Evolutionary conservation across 92 coral and sea anemone genomes (phyloP), one percentile per base, ranked within the genome.

Genomic region (Phymanthus crucifer): DNA sequence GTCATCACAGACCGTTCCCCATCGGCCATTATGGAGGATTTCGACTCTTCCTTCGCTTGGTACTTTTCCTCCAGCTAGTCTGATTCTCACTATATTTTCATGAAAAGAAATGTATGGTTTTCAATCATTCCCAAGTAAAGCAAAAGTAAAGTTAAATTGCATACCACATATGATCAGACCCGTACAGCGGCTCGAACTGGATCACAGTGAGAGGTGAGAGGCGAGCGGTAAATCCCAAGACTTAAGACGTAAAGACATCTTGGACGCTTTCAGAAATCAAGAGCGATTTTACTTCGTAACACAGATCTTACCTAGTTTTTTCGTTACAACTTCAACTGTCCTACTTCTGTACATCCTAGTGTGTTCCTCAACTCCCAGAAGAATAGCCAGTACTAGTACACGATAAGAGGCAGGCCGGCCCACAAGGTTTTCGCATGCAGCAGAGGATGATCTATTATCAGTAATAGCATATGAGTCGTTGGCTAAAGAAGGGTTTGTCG

Each of bases 1-100:
- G 38, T 66, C 71, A 40, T 85, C 64, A 21, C 64, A 54, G 27
- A 54, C 64, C 14, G 64, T 54, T 54, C 64, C 64, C 64, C 64
- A 54, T n/a, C n/a, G 64, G 1, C 29, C 64, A 19, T 54, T 54
- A 19, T 54, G 29, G 0, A 54, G 6, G 64, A 54, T 24, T 24
- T 54, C 64, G 10, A 54, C 64, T 0, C 64, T 9, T 3, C 64
- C 64, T 7, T 54, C 64, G 12, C 64, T 29, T 21, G 29, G 29
- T 54, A 11, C 5, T 8, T 54, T 21, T 7, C 64, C 64, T 21
- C 64, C 64, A 23, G 64, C 64, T 11, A 54, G 5, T 54, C 64
- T 21, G n/a, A 54, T 54, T 54, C 27, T 54, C 27, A 21, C 64
- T 54, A 14, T 54, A 21, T 54, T 21, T 54, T 54, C 8, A 23